Base-by-base conservation (phyloP, 53 echinoderm and acorn worm species). In the Pentamera pediparva region DNA sequence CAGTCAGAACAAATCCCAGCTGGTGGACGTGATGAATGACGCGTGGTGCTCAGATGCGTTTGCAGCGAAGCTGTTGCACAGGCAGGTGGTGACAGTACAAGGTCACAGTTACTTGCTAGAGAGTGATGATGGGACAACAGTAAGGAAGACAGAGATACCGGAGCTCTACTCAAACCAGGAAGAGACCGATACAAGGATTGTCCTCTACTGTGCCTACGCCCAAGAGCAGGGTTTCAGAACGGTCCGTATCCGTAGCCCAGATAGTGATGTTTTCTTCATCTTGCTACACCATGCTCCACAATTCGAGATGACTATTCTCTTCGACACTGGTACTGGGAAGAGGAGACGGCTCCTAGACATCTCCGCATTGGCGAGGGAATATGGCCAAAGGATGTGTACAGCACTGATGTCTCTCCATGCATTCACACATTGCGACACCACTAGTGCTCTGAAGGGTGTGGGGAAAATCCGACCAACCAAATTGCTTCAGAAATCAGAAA, bases 401-500 rank as follows among this genome's bases (percentile, higher is more conserved):
- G 69, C 79, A 15, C 56, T 74, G 27, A 22, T 81, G 61, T 74
- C 45, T 32, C 78, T 84, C 12, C 69, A 67, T 67, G 69, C 69
- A 12, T 67, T 39, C 69, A 67, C 39, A 38, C 11, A 20, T 11
- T 85, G 85, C 75, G 79, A 85, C 28, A 75, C 25, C 4, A 78
- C 78, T 24, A 78, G 78, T 78, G 85, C 79, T 55, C 80, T 67
- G 56, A 40, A 39, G 54, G 64, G 79, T 30, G 78, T 77, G 43
- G 52, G 37, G 20, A 61, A 61, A n/a, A n/a, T 2, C 3, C 22
- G 50, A 13, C 52, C 52, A 6, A 51, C 24, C 3, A 51, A 51
- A 13, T 6, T 13, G 15, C 19, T 51, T 7, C 52, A 51, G 63
- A 78, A 61, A 35, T 37, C 20, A 56, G 26, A 15, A n/a, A 50